phyloP scores from a whole-genome alignment of 2,888 invertebrate genomes.

The Tachystola acroxantha region DNA sequence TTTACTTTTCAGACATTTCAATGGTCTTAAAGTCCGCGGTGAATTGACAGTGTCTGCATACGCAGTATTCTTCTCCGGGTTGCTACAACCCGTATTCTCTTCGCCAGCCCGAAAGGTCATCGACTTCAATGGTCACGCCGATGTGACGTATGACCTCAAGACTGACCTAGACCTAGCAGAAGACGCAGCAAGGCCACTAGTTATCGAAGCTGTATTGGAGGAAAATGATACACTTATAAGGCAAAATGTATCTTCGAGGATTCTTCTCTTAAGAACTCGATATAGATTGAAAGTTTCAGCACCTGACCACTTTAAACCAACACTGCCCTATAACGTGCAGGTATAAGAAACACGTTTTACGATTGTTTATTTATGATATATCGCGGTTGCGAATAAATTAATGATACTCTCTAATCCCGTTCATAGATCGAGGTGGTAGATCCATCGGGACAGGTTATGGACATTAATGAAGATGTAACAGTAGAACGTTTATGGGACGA shows the following conservation, averaged over 20 bases:
- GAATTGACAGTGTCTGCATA: conserved; percentile 90
- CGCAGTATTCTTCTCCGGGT: conserved; percentile 88
- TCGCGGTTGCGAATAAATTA: too few relatives aligned
- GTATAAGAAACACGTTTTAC: conserved; percentile 61
- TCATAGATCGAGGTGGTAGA: conserved; percentile 59
- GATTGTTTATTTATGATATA: too few relatives aligned
- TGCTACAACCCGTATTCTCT: conserved; percentile 88
- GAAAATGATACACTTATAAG: conserved; percentile 92
- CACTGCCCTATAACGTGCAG: conserved; percentile 89
- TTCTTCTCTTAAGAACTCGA: conserved; percentile 78
- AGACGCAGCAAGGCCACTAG: conserved; percentile 89
- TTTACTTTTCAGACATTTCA: conserved; percentile 85
- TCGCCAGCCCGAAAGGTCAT: conserved; percentile 85
- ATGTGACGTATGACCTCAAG: conserved; percentile 87
- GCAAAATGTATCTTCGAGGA: conserved; percentile 84
- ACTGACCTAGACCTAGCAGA: conserved; percentile 84
- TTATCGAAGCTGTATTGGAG: conserved; percentile 92
- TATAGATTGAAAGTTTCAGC: conserved; percentile 86
- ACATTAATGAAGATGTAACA: conserved; percentile 46
- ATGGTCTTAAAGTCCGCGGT: conserved; percentile 92
- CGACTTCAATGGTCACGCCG: conserved; percentile 80
- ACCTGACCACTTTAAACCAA: conserved; percentile 93
- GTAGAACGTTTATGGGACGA: conserved; percentile 68
- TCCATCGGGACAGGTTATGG: conserved; percentile 47
- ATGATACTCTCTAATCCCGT: too few relatives aligned